Base-by-base conservation (phyloP, 2,888 invertebrate genomes). In the Chorisops tibialis region DNA sequence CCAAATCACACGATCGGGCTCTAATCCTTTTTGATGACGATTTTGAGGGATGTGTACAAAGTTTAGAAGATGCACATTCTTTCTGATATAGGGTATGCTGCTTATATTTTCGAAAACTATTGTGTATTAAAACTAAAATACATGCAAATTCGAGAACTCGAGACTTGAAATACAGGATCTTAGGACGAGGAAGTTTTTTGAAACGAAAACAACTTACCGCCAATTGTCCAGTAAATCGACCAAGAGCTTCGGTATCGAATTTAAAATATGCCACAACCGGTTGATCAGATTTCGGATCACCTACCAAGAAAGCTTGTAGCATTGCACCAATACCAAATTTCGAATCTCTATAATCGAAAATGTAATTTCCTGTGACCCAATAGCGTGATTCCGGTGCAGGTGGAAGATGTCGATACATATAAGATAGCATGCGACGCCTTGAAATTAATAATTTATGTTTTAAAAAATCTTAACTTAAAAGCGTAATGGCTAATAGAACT, bases 341-440 rank as follows among this genome's bases (percentile, higher is more conserved):
- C 1, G 82, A 81, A 68, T 87, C 85, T n/a, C 85, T 83, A 68
- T 84, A 85, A 65, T 87, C 88, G 67, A 87, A 81, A 61, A 89
- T 81, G 70, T 87, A 87, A 74, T 88, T 88, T 24, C 87, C 88
- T 0, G 88, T 88, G 0, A 85, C 83, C 82, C 88, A 86, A 68
- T 82, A 83, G 4, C 82, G 79, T 9, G 77, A 73, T 1, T 80
- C 79, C 6, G 82, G 81, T 0, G 84, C 83, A 67, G 81, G 80
- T 0, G 81, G 80, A 52, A 88, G 79, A 67, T 87, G 82, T 30
- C 85, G 83, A 2, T 83, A 81, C 65, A 89, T 81, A 69, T 87
- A 87, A 0, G 85, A 83, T 0, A 87, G 81, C 67, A 85, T 82
- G 63, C 81, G 81, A 0, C 86, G 83, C 35, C 88, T 88, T 71